These are phyloP conservation scores for Acanthornis magna DNA, from an alignment of 2,797 vertebrate genomes.

Conservation along the genomic window DNA sequence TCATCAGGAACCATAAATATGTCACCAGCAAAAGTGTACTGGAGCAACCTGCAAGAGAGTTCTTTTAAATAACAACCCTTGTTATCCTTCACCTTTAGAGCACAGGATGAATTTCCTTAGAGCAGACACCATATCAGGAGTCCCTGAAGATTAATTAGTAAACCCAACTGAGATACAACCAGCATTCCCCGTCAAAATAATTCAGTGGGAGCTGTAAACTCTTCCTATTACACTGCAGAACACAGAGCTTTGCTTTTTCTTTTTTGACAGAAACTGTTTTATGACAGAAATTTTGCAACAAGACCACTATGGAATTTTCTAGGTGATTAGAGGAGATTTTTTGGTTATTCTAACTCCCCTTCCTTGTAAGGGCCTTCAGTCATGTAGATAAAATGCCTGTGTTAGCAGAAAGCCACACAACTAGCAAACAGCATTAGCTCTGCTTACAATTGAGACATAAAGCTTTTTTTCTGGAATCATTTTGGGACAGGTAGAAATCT, in stretches of 20 bases:
- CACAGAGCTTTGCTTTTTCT: not conserved
- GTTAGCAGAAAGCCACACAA: not conserved
- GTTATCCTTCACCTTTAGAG: not conserved
- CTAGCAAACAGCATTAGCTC: not conserved
- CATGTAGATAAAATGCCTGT: not conserved
- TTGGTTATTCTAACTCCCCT: not conserved
- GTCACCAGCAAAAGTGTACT: conserved; percentile 94
- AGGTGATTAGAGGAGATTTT: not conserved
- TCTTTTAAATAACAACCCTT: not conserved
- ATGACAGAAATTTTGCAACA: not conserved
- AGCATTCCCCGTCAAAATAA: not conserved
- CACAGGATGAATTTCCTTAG: not conserved
- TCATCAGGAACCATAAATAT: conserved; percentile 99
- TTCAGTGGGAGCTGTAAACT: not conserved
- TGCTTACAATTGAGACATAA: not conserved
- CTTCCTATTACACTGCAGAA: not conserved
- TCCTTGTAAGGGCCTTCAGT: not conserved
- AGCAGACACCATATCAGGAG: not conserved
- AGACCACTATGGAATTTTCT: not conserved
- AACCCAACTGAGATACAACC: not conserved
- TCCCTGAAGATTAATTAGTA: not conserved
- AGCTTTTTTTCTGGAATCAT: not conserved
- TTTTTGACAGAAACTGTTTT: not conserved
- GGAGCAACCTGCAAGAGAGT: conserved; percentile 84
- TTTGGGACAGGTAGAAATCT: not conserved